Conservation (phyloP, 2,888 invertebrate species). For the Trimorus sp. region DNA sequence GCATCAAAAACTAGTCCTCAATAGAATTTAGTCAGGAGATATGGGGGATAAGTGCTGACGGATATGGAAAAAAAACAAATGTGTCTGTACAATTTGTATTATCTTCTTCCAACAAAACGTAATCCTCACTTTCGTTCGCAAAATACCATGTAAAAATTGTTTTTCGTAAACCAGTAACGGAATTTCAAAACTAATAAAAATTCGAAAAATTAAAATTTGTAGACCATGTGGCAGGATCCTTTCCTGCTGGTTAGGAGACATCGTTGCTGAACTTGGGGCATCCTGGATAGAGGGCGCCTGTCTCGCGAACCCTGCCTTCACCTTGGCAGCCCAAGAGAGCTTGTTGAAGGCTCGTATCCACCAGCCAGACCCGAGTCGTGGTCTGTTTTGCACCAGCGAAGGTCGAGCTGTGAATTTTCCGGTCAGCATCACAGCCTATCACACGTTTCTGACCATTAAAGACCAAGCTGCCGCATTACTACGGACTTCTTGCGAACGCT, state of each 20-base stretch:
- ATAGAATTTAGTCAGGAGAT: too few species aligned
- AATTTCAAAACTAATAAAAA: too few species aligned
- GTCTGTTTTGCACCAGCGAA: slow-evolving; percentile 87
- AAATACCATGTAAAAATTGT: too few species aligned
- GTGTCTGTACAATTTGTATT: too few species aligned
- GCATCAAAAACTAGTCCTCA: too few species aligned
- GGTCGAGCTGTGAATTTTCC: slow-evolving; percentile 86
- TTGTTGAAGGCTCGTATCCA: slow-evolving; percentile 84
- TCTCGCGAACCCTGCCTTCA: slow-evolving; percentile 87
- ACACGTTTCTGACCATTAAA: slow-evolving; percentile 86
- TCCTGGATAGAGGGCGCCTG: slow-evolving; percentile 89
- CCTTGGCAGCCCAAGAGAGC: slow-evolving; percentile 87
- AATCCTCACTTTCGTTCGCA: too few species aligned
- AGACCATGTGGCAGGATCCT: slow-evolving; percentile 91
- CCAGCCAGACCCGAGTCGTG: slow-evolving; percentile 83
- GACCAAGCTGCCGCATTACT: slow-evolving; percentile 86
- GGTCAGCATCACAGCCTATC: slow-evolving; percentile 85
- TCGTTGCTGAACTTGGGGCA: slow-evolving; percentile 90
- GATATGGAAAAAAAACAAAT: too few species aligned
- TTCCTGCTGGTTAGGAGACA: slow-evolving; percentile 89
- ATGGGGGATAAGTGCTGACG: too few species aligned
- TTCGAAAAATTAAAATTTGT: too few species aligned
- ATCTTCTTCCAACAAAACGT: too few species aligned
- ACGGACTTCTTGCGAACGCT: slow-evolving; percentile 84
- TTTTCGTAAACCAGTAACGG: too few species aligned